phyloP scores from a whole-genome alignment of 2,797 vertebrate genomes.

The Mallotus villosus region DNA sequence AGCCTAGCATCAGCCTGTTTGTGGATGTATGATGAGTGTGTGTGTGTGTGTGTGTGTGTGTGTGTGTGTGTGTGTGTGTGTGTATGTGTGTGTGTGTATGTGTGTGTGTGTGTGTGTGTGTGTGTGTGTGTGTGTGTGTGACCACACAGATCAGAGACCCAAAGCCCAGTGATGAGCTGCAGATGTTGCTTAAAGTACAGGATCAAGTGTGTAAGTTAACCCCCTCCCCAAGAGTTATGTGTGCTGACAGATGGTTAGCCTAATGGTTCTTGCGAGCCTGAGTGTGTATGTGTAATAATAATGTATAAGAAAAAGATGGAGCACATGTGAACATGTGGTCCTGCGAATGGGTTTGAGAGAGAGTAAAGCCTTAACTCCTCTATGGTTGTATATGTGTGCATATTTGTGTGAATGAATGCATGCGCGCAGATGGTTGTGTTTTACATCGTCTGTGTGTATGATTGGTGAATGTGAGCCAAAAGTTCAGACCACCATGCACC shows the following conservation, averaged over 20 bases:
- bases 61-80: conserved; percentile 11
- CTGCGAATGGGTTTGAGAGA: conserved; percentile 5
- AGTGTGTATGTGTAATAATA: conserved; percentile 7
- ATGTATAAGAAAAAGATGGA: conserved; percentile 20
- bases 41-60: conserved; percentile 5
- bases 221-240: conserved; percentile 47
- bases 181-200: conserved; percentile 56
- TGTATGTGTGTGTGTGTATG: neutral
- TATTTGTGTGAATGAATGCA: no score
- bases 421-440: no score
- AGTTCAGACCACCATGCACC: no score
- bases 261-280: conserved; percentile 29
- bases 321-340: conserved; percentile 21
- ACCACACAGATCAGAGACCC: conserved; percentile 25
- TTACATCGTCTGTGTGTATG: no score
- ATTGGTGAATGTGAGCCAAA: no score
- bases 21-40: neutral
- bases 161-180: conserved; percentile 47
- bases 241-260: conserved; percentile 64
- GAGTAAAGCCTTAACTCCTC: no score
- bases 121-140: conserved; percentile 15
- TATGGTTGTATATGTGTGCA: neutral
- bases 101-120: neutral
- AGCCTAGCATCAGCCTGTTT: no score
- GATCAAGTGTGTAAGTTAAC: conserved; percentile 51